Evolutionary conservation across 2,797 vertebrate genomes (phyloP), one percentile per base, ranked within the genome.

Genomic region (Octomys mimax): DNA sequence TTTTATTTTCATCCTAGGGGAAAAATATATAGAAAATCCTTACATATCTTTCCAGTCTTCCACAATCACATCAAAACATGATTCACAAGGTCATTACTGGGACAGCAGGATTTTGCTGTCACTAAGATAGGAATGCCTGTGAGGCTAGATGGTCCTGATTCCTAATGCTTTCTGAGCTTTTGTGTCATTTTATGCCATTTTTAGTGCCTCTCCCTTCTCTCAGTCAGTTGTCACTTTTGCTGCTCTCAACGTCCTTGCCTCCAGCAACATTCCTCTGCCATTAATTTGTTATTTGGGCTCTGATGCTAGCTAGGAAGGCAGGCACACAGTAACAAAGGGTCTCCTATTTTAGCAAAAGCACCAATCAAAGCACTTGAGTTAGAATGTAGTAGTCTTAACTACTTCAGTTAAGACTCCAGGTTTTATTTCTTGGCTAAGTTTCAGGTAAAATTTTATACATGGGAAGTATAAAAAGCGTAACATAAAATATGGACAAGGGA

Each of bases 111-210:
- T 33, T 77, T 64, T 90, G 66, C 52, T 70, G 9, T 73, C 24
- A 6, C 70, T 22, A 52, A 92, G 71, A 42, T 1, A 71, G 66
- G 10, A 46, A 78, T 36, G 46, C 22, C 83, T 22, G 0, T 42
- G 77, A 84, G 36, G 79, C 52, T 59, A 12, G n/a, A 52, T 36
- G 39, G 36, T 8, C 16, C 68, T 75, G 36, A 81, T 28, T 88
- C 18, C 73, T 28, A 52, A 33, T 59, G 79, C 24, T 73, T 68
- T 92, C 73, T 82, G 59, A 93, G 52, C 24, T 81, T 64, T 33
- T 61, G 19, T 33, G 36, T 85, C 83, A 85, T 78, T 93, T 91
- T 73, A n/a, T 61, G 79, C 39, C 89, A 61, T 54, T 86, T 80
- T 93, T 59, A 39, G 70, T 42, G 83, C 8, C 78, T 66, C 46